Evolutionary conservation across 1,140 invertebrate species (phyloP).

Genomic region (Calliopsis andreniformis): DNA sequence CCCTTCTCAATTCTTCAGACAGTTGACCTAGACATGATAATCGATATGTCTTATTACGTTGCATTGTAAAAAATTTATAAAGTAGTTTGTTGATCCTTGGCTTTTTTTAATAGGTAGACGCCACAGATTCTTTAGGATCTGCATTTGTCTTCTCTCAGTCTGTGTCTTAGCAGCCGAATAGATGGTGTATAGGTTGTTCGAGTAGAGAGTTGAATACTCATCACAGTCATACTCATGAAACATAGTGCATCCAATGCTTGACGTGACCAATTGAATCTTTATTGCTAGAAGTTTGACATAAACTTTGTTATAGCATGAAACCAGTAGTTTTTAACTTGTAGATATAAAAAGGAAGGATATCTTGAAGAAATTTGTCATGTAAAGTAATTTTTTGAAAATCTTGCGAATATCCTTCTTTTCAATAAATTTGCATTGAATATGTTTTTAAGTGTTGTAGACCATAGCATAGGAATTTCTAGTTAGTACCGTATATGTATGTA

Average conservation of each 20-base stretch:
- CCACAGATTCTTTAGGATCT: conserved; percentile 74
- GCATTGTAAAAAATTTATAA: too few relatives aligned
- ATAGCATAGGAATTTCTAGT: conserved; percentile 9
- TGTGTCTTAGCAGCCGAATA: conserved; percentile 77
- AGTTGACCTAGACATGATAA: too few relatives aligned
- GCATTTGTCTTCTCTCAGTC: conserved; percentile 74
- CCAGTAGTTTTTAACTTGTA: conserved; percentile 25
- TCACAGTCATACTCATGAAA: conserved; percentile 58
- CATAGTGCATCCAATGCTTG: conserved; percentile 77
- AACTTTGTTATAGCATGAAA: conserved; percentile 44
- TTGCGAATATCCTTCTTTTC: conserved; percentile 32
- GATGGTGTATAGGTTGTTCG: conserved; percentile 76
- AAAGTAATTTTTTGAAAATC: background rate
- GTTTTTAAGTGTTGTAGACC: conserved; percentile 38
- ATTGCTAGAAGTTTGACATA: conserved; percentile 63
- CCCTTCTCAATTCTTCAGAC: background rate
- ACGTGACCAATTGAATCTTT: conserved; percentile 62
- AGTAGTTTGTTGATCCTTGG: background rate
- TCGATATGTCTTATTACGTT: too few relatives aligned
- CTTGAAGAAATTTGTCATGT: background rate
- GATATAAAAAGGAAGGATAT: conserved; percentile 4
- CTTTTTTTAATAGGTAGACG: conserved; percentile 27
- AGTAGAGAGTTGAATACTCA: conserved; percentile 72
- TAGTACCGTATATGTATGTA: background rate
- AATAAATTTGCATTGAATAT: conserved; percentile 4